Conservation (phyloP, 2,797 vertebrate genomes). For the Acropternis orthonyx region DNA sequence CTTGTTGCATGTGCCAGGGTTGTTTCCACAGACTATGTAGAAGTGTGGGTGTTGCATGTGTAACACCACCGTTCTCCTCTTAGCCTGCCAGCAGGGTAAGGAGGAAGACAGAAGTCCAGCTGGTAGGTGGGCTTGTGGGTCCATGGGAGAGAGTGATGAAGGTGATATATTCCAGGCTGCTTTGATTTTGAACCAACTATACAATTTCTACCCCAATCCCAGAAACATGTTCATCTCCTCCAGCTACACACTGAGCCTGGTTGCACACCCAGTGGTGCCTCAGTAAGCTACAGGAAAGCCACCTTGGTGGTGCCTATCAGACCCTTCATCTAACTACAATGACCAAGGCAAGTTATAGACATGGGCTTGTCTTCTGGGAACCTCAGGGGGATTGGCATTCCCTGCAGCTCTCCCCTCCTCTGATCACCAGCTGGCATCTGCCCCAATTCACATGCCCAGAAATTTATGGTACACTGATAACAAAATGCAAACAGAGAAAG, state of each 20-base stretch:
- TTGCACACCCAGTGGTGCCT: not conserved
- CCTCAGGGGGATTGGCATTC: fast-evolving
- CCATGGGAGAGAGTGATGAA: not conserved
- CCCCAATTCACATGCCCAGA: fast-evolving
- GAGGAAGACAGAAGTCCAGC: not conserved
- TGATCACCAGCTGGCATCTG: not conserved
- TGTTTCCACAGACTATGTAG: not conserved
- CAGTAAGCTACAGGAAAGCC: not conserved
- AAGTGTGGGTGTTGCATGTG: fast-evolving
- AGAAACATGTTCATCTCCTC: not conserved
- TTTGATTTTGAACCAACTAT: not conserved
- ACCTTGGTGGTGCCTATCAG: not conserved
- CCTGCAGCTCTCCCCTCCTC: not conserved
- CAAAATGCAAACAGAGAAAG: not conserved
- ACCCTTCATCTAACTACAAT: not conserved
- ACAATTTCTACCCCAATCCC: not conserved
- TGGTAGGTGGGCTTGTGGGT: not conserved
- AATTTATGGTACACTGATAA: constrained; percentile 19
- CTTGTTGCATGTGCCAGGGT: not conserved
- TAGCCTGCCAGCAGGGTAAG: not conserved
- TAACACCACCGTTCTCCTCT: not conserved
- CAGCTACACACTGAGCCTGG: not conserved
- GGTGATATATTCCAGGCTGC: not conserved
- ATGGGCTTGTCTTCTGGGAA: not conserved
- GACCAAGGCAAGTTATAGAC: not conserved